Evolutionary conservation across 2,888 invertebrate species (phyloP).

Genomic region (Himalopsyche kuldschensis): DNA sequence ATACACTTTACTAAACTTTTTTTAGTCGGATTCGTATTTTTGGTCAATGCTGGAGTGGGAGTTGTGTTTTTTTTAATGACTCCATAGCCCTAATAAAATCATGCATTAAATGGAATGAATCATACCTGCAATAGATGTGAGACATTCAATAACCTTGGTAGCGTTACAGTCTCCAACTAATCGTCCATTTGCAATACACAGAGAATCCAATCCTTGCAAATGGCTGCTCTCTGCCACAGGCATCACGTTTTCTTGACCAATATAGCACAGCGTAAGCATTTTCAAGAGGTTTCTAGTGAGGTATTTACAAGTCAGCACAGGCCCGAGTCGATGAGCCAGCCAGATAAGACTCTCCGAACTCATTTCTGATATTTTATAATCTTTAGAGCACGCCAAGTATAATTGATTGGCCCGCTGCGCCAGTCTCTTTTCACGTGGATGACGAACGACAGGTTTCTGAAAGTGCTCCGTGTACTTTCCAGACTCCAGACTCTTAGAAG

Average conservation of each 20-base stretch:
- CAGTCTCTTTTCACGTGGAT: background rate
- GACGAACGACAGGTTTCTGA: background rate
- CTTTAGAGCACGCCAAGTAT: constrained; percentile 20
- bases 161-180: constrained; percentile 82
- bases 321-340: constrained; percentile 91
- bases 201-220: constrained; percentile 59
- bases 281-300: constrained; percentile 88
- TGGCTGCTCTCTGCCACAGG: constrained; percentile 51
- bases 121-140: constrained; percentile 83
- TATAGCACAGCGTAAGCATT: constrained; percentile 92
- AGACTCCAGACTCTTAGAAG: constrained; percentile 21
- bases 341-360: constrained; percentile 86
- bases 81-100: too few species aligned
- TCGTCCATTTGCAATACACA: constrained; percentile 66
- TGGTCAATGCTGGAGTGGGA: too few species aligned
- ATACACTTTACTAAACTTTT: too few species aligned
- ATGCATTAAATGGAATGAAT: constrained; percentile 12
- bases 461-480: background rate
- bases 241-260: constrained; percentile 76
- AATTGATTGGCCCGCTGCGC: constrained; percentile 2
- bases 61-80: too few species aligned
- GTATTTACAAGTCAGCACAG: constrained; percentile 89
- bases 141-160: constrained; percentile 84
- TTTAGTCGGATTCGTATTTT: too few species aligned
- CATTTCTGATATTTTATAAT: constrained; percentile 77